Evolutionary conservation across 2,888 invertebrate species (phyloP).

Genomic region (Drosophila eohydei): DNA sequence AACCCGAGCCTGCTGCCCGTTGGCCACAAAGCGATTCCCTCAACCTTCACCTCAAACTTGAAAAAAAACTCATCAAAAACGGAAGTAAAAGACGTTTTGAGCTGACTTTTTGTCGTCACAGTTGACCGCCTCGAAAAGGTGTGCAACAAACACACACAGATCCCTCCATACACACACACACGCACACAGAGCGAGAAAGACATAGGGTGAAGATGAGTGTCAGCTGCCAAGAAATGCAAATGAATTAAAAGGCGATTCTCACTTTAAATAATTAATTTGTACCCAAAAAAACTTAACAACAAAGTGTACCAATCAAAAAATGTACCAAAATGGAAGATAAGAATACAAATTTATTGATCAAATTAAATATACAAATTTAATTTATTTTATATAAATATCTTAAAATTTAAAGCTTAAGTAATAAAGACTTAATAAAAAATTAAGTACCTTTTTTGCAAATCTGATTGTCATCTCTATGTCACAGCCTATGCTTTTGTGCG

Average conservation of each 20-base stretch:
- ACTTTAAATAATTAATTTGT: slow-evolving; percentile 8
- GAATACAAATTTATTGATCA: background rate
- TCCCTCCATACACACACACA: slow-evolving; percentile 9
- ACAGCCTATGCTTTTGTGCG: background rate
- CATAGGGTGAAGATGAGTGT: slow-evolving; percentile 17
- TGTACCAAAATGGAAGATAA: background rate
- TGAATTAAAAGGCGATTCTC: slow-evolving; percentile 21
- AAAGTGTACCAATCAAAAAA: background rate
- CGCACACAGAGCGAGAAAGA: slow-evolving; percentile 4
- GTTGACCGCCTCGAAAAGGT: slow-evolving; percentile 70
- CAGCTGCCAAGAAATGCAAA: slow-evolving; percentile 63
- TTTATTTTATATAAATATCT: no score
- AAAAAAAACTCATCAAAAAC: slow-evolving; percentile 49
- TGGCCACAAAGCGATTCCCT: slow-evolving; percentile 32
- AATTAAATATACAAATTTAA: background rate
- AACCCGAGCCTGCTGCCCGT: background rate
- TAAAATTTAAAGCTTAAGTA: no score
- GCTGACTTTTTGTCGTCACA: slow-evolving; percentile 60
- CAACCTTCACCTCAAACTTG: slow-evolving; percentile 74
- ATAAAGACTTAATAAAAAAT: no score
- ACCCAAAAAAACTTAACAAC: background rate
- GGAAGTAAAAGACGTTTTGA: slow-evolving; percentile 68
- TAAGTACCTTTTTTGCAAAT: background rate
- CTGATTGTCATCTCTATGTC: background rate
- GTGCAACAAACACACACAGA: slow-evolving; percentile 39